phyloP scores from a whole-genome alignment of 1,140 invertebrate genomes.

The Nixonia krombeini region DNA sequence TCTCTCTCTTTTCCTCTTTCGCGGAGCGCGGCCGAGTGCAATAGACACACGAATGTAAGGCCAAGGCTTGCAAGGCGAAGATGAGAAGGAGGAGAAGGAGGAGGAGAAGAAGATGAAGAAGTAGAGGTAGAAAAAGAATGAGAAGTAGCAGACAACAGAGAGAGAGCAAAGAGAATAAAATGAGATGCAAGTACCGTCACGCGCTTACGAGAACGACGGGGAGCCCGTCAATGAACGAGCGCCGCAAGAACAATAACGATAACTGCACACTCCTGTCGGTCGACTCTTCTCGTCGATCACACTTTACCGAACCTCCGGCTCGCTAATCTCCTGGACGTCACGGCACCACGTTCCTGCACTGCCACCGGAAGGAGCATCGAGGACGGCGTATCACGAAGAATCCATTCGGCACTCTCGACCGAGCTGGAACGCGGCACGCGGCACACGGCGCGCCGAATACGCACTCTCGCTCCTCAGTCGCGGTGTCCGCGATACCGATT shows the following conservation, averaged over 20 bases:
- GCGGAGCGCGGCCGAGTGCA: slow-evolving; percentile 3
- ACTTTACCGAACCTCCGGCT: slow-evolving; percentile 26
- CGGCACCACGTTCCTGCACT: slow-evolving; percentile 32
- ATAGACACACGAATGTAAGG: slow-evolving; percentile 3
- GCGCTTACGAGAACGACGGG: slow-evolving; percentile 40
- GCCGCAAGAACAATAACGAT: slow-evolving; percentile 24
- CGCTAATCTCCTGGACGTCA: slow-evolving; percentile 1
- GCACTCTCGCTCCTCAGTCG: neutral
- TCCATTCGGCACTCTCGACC: neutral
- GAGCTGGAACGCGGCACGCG: neutral
- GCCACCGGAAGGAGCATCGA: slow-evolving; percentile 14
- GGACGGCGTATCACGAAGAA: neutral
- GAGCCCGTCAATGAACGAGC: slow-evolving; percentile 41
- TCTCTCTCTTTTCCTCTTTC: slow-evolving; percentile 32
- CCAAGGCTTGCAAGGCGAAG: neutral
- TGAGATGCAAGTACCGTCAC: slow-evolving; percentile 47
- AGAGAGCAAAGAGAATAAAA: slow-evolving; percentile 14
- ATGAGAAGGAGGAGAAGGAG: slow-evolving; percentile 7
- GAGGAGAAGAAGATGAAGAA: slow-evolving; percentile 7
- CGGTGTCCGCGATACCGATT: neutral
- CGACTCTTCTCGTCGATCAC: slow-evolving; percentile 13
- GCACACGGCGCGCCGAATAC: neutral
- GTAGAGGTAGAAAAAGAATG: slow-evolving; percentile 6
- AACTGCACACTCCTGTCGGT: slow-evolving; percentile 30
- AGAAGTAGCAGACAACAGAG: slow-evolving; percentile 19